Base-by-base conservation (phyloP, 2,888 invertebrate species). In the Cephonodes hylas region DNA sequence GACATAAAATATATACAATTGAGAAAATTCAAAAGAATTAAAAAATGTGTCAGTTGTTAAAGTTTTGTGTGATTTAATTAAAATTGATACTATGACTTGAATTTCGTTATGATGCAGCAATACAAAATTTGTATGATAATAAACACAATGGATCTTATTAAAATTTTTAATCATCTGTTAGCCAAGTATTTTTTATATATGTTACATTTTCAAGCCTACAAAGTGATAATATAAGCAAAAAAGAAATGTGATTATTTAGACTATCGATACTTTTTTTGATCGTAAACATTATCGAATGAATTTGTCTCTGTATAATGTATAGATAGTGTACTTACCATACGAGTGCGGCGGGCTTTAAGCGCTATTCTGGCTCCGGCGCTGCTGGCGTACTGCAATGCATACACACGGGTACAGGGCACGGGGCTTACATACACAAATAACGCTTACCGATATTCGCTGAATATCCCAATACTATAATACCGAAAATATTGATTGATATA, bases 381-480 rank as follows among this genome's bases (percentile, higher is more conserved):
- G 95, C 94, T 96, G 96, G 94, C 97, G 96, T 96, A 97, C 97
- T 97, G 97, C 94, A 96, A 95, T 85, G 73, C 83, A 90, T 76
- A 44, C 84, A 88, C 89, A 85, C 84, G 75, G 78, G 82, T 79
- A 85, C 75, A 75, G 80, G 79, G 81, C 84, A 81, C 83, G 80
- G 81, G 72, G 74, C 75, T 80, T 18, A 25, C 15, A 42, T 25
- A 38, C 38, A 60, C 8, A 60, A 15, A 53, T 31, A 7, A 60
- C 8, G 22, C 15, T 42, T 64, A 76, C 79, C 74, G 76, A 79
- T 72, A 77, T 78, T 82, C 80, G 60, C 53, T n/a, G 10, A 13
- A 8, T 38, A 38, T n/a, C n/a, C n/a, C n/a, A n/a, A n/a, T n/a
- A n/a, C n/a, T n/a, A n/a, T n/a, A n/a, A n/a, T n/a, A n/a, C n/a